Conservation (phyloP, 2,113 vertebrate genomes). For the Myodes glareolus region DNA sequence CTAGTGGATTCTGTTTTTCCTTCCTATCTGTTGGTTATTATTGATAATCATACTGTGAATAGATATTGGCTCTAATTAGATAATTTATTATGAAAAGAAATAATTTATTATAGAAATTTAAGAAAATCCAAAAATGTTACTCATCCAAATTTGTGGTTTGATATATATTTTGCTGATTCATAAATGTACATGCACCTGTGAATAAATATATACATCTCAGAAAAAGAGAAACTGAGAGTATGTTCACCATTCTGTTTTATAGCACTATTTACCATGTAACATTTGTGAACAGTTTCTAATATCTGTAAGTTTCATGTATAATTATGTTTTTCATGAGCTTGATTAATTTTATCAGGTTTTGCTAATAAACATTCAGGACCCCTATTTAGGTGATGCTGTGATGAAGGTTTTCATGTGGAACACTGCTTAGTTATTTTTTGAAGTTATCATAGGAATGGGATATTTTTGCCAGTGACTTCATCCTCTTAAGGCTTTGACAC, state of each 20-base stretch:
- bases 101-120: constrained; percentile 17
- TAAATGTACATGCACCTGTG: neutral
- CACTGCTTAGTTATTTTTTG: constrained; percentile 24
- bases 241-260: neutral
- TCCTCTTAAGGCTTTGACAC: constrained; percentile 29
- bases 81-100: neutral
- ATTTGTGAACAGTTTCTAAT: constrained; percentile 12
- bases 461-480: neutral
- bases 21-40: neutral
- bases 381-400: neutral
- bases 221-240: neutral
- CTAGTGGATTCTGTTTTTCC: neutral
- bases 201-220: neutral
- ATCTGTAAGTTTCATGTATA: neutral
- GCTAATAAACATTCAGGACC: neutral
- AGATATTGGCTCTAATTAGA: constrained; percentile 25
- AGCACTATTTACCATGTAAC: neutral
- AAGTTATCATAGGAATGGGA: constrained; percentile 2
- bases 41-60: neutral
- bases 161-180: neutral
- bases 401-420: constrained; percentile 16
- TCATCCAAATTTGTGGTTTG: constrained; percentile 3
- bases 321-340: neutral
- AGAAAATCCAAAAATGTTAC: constrained; percentile 15
- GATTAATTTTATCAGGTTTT: constrained; percentile 12